A percentile compares a stretch with the other conserved stretches of the same genome.
These are phyloP conservation scores for Indri indri DNA, from an alignment of 2,113 vertebrate genomes.

Conservation along the genomic window DNA sequence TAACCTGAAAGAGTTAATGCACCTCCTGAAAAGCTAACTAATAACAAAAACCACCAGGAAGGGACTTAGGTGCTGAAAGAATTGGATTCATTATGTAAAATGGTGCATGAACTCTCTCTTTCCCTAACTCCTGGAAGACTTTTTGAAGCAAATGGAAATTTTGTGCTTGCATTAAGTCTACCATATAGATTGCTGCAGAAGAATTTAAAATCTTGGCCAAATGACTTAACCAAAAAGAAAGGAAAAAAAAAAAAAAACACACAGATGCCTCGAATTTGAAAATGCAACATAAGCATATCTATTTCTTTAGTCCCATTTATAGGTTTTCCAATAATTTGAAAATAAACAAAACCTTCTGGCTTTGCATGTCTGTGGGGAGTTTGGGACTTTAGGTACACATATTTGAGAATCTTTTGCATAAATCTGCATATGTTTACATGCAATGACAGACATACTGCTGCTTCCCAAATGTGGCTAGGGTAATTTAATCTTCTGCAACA, in stretches of 20 bases:
- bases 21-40: neutral
- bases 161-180: neutral
- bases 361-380: constrained; percentile 54
- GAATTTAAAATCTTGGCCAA: constrained; percentile 47
- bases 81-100: constrained; percentile 44
- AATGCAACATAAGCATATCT: constrained; percentile 17
- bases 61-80: neutral
- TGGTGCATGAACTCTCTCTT: neutral
- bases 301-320: constrained; percentile 61
- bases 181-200: neutral
- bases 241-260: neutral
- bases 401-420: constrained; percentile 67
- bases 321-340: constrained; percentile 68
- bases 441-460: constrained; percentile 68
- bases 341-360: constrained; percentile 75
- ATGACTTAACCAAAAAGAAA: constrained; percentile 10
- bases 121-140: neutral
- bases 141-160: constrained; percentile 50
- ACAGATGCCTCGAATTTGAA: constrained; percentile 55
- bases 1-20: constrained; percentile 4
- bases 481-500: constrained; percentile 73
- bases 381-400: constrained; percentile 64
- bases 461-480: constrained; percentile 63
- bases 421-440: constrained; percentile 71
- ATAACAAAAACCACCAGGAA: neutral